Evolutionary conservation across 2,888 invertebrate genomes (phyloP).

Genomic region (Drosophila longiperda): DNA sequence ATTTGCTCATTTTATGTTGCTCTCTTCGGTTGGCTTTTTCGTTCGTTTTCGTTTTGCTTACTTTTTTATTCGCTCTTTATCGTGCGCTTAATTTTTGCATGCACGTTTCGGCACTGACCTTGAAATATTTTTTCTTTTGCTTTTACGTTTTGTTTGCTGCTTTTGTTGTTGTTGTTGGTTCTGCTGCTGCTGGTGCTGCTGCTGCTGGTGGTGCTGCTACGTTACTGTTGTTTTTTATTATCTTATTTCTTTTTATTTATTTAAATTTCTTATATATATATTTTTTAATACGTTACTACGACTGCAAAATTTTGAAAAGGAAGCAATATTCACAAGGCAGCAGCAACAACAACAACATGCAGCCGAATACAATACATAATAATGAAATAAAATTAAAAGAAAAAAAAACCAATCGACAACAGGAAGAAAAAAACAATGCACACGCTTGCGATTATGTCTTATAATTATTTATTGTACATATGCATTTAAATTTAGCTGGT

Average conservation of each 20-base stretch:
- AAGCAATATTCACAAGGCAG: conserved; percentile 63
- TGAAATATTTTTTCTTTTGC: conserved; percentile 72
- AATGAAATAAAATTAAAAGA: conserved; percentile 16
- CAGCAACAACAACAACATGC: conserved; percentile 23
- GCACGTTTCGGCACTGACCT: conserved; percentile 80
- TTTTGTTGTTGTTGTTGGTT: conserved; percentile 37
- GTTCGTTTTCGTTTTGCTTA: conserved; percentile 54
- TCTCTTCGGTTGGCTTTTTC: conserved; percentile 38
- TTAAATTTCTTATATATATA: conserved; percentile 52
- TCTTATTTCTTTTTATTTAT: conserved; percentile 48
- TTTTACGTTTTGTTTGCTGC: conserved; percentile 63
- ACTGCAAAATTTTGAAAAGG: conserved; percentile 66
- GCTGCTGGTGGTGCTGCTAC: conserved; percentile 27
- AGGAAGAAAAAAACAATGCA: conserved; percentile 33
- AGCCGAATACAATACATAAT: conserved; percentile 44
- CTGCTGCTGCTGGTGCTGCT: conserved; percentile 37
- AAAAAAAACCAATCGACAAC: conserved; percentile 34
- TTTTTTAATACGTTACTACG: conserved; percentile 63
- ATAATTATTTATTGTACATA: conserved; percentile 58
- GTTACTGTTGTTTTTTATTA: conserved; percentile 58
- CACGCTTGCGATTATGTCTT: conserved; percentile 36
- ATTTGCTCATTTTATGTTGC: conserved; percentile 34
- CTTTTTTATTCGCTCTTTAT: conserved; percentile 61
- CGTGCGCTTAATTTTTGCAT: conserved; percentile 78
- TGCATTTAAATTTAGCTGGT: conserved; percentile 50